Base-by-base conservation (phyloP, 1,140 invertebrate genomes). In the Saccostrea cuccullata region DNA sequence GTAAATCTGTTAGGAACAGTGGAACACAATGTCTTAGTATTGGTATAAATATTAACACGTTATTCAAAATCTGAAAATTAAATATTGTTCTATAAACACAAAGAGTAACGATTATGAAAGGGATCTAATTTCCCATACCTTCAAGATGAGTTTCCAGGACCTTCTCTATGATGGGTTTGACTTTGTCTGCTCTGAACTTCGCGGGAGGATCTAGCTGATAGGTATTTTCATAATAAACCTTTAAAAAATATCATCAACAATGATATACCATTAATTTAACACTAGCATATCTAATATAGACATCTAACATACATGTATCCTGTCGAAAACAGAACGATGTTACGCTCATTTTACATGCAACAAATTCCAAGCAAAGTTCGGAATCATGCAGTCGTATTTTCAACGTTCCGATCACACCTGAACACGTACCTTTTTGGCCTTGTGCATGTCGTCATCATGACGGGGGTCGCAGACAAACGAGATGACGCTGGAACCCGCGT, bases 171-270 rank as follows among this genome's bases (percentile, higher is more conserved):
- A 92, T 92, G 9, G 87, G 87, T 55, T 88, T 89, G 6, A 92
- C 91, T 73, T 88, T 90, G 67, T 92, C 90, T 82, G 91, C 84
- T 73, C 89, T 85, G 73, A 93, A 93, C 55, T 89, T 92, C 47
- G 85, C 20, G 26, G 91, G 89, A n/a, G 92, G 92, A 77, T 93
- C 92, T 85, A 92, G 86, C 55, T 89, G 89, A 86, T 91, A 93
- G 36, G 92, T 92, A 86, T 92, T 92, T 84, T 93, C 92, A 88
- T 92, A 92, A 36, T 88, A 88, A 23, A 93, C 89, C 92, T 92
- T 85, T 30, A 90, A 90, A 83, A 15, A 20, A 73, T 85, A 84
- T 60, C 17, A 85, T 77, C 58, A 77, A n/a, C 1, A n/a, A 36
- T 64, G 17, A 17, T 60, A 36, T 36, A 36, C 30, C 30, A 36